These are phyloP conservation scores for Malaclemys terrapin DNA, from an alignment of 2,113 vertebrate species.

Conservation along the genomic window DNA sequence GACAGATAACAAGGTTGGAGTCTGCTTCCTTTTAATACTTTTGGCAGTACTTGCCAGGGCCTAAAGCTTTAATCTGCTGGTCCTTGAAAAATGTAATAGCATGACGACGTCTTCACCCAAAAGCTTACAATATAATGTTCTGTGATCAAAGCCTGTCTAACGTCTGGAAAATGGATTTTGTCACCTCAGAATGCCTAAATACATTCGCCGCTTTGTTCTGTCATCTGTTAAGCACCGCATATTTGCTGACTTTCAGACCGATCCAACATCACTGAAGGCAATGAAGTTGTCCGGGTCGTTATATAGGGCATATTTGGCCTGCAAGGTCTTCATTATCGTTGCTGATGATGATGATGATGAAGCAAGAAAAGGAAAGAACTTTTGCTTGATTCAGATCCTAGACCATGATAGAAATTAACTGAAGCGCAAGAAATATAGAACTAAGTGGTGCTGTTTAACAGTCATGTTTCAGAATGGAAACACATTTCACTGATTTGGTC, in stretches of 20 bases:
- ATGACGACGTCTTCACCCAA: not conserved
- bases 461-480: not conserved
- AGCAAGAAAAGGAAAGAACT: not conserved
- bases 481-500: not conserved
- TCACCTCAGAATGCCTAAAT: not conserved
- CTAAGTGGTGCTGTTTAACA: not conserved
- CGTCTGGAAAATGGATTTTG: not conserved
- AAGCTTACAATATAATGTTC: not conserved
- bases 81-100: not conserved
- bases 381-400: not conserved
- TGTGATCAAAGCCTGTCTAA: not conserved
- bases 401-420: not conserved
- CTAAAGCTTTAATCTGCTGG: not conserved
- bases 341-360: not conserved
- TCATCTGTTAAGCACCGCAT: accelerated
- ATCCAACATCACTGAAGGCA: not conserved
- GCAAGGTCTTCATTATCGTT: not conserved
- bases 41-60: not conserved
- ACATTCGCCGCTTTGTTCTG: accelerated
- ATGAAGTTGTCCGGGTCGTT: not conserved
- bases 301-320: not conserved
- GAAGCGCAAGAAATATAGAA: not conserved
- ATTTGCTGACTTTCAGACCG: accelerated
- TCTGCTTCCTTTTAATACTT: not conserved
- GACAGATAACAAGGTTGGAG: not conserved